Percentiles rank a stretch among this genome's conserved stretches.
phyloP scores from a whole-genome alignment of 2,888 invertebrate genomes.

The Scaptomyza cyrtandrae region DNA sequence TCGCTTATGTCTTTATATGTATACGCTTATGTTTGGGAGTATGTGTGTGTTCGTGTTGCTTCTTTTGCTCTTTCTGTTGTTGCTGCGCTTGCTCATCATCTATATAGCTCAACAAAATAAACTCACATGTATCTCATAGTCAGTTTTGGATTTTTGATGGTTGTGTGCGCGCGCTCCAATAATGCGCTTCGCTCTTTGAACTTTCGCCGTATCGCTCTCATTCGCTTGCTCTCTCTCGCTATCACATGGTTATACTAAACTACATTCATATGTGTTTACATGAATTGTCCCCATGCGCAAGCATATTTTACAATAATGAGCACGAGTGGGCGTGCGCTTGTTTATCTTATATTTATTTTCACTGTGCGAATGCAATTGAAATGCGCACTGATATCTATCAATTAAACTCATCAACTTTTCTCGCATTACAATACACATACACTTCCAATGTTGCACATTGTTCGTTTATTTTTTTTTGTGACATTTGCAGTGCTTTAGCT shows the following conservation, averaged over 20 bases:
- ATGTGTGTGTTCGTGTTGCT: constrained; percentile 44
- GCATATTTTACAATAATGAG: constrained; percentile 33
- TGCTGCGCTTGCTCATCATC: constrained; percentile 68
- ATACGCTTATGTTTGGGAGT: constrained; percentile 27
- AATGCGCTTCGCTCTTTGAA: constrained; percentile 16
- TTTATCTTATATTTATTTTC: constrained; percentile 77
- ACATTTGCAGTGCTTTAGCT: constrained; percentile 26
- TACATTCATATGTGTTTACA: constrained; percentile 21
- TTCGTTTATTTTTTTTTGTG: constrained; percentile 24
- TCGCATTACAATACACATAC: constrained; percentile 50
- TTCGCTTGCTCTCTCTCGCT: constrained; percentile 27
- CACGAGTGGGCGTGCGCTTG: constrained; percentile 30
- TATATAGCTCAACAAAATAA: constrained; percentile 62
- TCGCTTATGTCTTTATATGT: constrained; percentile 30
- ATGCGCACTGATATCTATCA: constrained; percentile 42
- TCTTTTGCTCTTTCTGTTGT: constrained; percentile 35
- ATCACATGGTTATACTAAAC: constrained; percentile 32
- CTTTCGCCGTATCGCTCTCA: constrained; percentile 26
- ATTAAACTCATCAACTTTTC: constrained; percentile 35
- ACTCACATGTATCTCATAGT: constrained; percentile 75
- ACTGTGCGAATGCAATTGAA: constrained; percentile 70
- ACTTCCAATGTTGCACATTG: constrained; percentile 41
- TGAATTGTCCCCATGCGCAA: constrained; percentile 38
- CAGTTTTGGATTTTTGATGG: constrained; percentile 68
- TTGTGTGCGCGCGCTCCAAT: constrained; percentile 60